A percentile compares a stretch with the other conserved stretches of the same genome.
These are phyloP conservation scores for Amblyjoppa proteus DNA, from an alignment of 2,888 invertebrate species.

Conservation along the genomic window DNA sequence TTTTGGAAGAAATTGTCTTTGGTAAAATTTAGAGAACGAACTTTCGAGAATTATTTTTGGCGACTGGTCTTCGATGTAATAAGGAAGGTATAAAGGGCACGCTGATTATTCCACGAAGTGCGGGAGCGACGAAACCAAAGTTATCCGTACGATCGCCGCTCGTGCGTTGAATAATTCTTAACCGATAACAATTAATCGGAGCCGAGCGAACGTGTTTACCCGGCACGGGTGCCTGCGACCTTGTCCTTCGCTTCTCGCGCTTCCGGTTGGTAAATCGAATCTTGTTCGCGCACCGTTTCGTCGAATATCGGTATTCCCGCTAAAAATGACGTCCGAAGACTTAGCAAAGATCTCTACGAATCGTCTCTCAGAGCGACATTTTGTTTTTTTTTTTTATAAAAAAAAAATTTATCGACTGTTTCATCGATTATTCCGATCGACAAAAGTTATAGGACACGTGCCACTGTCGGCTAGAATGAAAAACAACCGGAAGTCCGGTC, in stretches of 20 bases:
- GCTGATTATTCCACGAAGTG: neutral
- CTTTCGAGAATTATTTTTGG: neutral
- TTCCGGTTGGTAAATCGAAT: constrained; percentile 46
- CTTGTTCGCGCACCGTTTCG: neutral
- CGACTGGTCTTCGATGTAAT: neutral
- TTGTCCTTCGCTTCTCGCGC: constrained; percentile 55
- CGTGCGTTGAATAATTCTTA: constrained; percentile 51
- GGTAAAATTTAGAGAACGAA: neutral
- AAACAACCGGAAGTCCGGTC: constrained; percentile 49
- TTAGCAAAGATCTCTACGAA: neutral
- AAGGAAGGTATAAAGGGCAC: neutral
- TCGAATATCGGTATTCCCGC: neutral
- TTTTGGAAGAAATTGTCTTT: neutral
- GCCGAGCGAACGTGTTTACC: constrained; percentile 22
- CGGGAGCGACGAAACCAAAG: neutral
- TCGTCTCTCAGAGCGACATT: neutral
- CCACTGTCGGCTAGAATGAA: neutral
- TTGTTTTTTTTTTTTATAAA: neutral
- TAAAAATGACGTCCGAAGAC: neutral
- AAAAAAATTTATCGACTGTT: neutral
- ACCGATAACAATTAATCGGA: constrained; percentile 40
- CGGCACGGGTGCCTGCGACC: constrained; percentile 8
- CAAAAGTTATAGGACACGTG: constrained; percentile 17
- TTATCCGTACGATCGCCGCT: constrained; percentile 22
- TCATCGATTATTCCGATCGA: constrained; percentile 4